Evolutionary conservation across 1,140 invertebrate species (phyloP).

Genomic region (Drosophila lowei): DNA sequence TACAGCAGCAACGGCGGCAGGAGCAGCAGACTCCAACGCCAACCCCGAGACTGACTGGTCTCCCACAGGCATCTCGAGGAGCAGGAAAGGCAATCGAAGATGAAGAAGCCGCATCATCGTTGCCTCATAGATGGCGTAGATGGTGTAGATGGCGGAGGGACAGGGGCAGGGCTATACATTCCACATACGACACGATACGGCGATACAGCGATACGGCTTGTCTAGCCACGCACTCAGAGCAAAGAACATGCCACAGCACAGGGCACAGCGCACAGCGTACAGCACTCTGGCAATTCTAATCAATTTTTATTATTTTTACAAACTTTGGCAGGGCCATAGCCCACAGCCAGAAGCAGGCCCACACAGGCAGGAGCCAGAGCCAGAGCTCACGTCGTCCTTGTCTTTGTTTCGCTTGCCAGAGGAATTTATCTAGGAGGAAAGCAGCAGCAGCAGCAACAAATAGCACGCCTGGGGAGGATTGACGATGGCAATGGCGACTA

Average conservation of each 20-base stretch:
- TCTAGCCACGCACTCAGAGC: conserved; percentile 34
- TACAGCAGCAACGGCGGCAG: conserved; percentile 40
- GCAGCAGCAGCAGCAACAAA: conserved; percentile 61
- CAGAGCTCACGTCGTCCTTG: conserved; percentile 34
- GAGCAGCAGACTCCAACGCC: neutral
- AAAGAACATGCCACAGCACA: conserved; percentile 6
- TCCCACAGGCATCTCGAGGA: conserved; percentile 41
- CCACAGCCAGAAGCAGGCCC: neutral
- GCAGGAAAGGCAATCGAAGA: conserved; percentile 65
- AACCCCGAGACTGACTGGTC: conserved; percentile 13
- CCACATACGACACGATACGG: conserved; percentile 47
- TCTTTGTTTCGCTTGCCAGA: conserved; percentile 65
- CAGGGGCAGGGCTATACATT: conserved; percentile 4
- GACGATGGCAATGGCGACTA: conserved; percentile 1
- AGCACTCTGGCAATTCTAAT: conserved; percentile 77
- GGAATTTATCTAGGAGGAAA: conserved; percentile 69
- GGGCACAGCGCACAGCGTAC: conserved; percentile 10
- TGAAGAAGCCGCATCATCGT: conserved; percentile 48
- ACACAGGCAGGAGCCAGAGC: conserved; percentile 1
- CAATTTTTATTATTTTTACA: conserved; percentile 83
- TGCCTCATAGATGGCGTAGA: conserved; percentile 8
- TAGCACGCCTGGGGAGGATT: conserved; percentile 72
- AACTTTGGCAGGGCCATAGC: conserved; percentile 52
- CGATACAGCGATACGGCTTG: conserved; percentile 1
- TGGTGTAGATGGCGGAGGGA: neutral